Evolutionary conservation across 2,113 vertebrate genomes (phyloP), one percentile per base, ranked within the genome.

Genomic region (Galemys pyrenaicus): DNA sequence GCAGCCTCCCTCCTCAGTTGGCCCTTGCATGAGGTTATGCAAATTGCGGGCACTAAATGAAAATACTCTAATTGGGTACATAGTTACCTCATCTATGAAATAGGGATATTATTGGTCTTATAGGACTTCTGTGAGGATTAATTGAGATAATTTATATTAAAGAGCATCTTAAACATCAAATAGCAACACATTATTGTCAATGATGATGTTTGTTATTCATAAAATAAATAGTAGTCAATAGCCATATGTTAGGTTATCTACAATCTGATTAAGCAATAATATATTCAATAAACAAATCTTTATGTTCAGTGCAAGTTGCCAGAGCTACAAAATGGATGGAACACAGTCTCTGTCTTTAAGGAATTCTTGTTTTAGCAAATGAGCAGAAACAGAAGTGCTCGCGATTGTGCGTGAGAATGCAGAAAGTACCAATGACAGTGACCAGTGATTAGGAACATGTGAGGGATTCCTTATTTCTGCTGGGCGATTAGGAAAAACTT

Each of bases 31-130:
- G 74, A 75, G 4, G 44, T 44, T 68, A 95, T 81, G 84, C 62
- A 94, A 96, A 94, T 58, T 49, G 6, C 32, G 94, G 44, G 56
- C 37, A 62, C 35, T 60, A 68, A 90, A 75, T 37, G 87, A 81
- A 96, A 54, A 28, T 28, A 54, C 20, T 20, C 70, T 83, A 20
- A 74, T 82, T 86, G 87, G 56, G n/a, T 46, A 2, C 0, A 0
- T 13, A 41, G 28, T 51, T 84, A n/a, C 77, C 77, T 88, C 37
- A 20, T 71, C 77, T 84, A 15, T 62, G 17, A 80, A 60, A 26
- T 90, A 64, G 28, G 37, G 41, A 91, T 64, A 86, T 86, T 67
- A 81, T 5, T 74, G 77, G 28, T 77, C 51, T 79, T n/a, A 28
- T 8, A 68, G 80, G 15, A 84, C 60, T 77, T 87, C 32, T 49